Percentiles rank a stretch among this genome's conserved stretches.
Evolutionary conservation across 2,797 vertebrate species (phyloP).

Genomic region (Tenualosa ilisha): DNA sequence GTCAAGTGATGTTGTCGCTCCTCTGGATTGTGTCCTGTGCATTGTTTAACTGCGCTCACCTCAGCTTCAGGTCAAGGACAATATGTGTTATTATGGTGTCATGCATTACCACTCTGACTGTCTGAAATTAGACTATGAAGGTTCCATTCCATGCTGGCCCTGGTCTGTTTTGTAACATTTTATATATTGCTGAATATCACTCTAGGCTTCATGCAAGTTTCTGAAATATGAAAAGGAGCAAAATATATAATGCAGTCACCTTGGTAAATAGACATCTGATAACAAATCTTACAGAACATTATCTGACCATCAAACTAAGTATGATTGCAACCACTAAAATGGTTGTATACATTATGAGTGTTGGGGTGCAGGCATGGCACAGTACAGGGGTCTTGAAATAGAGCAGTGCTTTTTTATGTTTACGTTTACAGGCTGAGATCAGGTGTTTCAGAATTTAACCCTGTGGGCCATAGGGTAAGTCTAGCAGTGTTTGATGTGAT

Average conservation of each 20-base stretch:
- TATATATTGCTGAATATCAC: not conserved
- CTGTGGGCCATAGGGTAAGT: too few species aligned
- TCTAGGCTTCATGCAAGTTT: not conserved
- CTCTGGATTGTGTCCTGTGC: conserved; percentile 6
- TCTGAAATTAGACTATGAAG: not conserved
- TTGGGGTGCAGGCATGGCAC: too few species aligned
- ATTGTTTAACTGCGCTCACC: conserved; percentile 1
- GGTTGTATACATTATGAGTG: too few species aligned
- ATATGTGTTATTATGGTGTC: conserved; percentile 27
- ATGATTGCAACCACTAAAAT: too few species aligned
- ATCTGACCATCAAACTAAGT: too few species aligned
- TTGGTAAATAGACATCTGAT: too few species aligned
- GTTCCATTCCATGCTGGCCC: not conserved
- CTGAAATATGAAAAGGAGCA: not conserved
- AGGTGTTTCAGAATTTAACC: too few species aligned
- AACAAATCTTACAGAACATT: too few species aligned
- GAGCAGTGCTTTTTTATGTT: too few species aligned
- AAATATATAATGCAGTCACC: not conserved
- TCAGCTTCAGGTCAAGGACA: conserved; percentile 17
- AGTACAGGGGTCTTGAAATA: too few species aligned
- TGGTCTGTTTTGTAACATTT: not conserved
- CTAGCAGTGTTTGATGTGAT: too few species aligned
- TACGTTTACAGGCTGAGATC: too few species aligned
- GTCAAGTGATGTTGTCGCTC: conserved; percentile 23
- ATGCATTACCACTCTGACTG: conserved; percentile 31